Base-by-base conservation (phyloP, 1,140 invertebrate genomes). In the Drosophila varians region DNA sequence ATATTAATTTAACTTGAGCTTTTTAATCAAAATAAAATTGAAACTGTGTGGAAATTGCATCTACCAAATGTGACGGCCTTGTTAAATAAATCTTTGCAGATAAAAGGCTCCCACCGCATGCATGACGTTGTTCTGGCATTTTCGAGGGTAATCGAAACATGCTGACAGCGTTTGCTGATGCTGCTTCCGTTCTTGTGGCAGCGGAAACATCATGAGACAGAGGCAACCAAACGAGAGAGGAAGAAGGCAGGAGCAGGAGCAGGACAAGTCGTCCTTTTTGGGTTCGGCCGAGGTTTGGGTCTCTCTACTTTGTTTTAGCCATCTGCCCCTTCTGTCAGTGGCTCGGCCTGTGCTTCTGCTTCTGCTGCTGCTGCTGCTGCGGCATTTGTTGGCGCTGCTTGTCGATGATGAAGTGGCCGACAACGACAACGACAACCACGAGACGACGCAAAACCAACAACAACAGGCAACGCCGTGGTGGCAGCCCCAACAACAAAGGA, bases 371-470 rank as follows among this genome's bases (percentile, higher is more conserved):
- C 6, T 31, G 42, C 18, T 46, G 40, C 8, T 26, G n/a, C 14
- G 45, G 25, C 11, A 23, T 25, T 36, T 49, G 46, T 23, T 56
- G 62, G 25, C 46, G 66, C 73, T 71, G 79, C 79, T 83, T 77
- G 78, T 83, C 78, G 78, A 83, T 83, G 79, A 83, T 83, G 74
- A 84, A 84, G 79, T 78, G 65, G 47, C 72, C 75, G 78, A 74
- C 66, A 74, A 79, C 69, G 78, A 74, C 66, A 74, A 79, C 69
- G 69, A 47, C 57, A 62, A 64, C 56, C 51, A 75, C 56, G 73
- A 61, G 62, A 66, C 62, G 62, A 66, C 60, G 60, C 53, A 51
- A 45, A 31, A 48, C 12, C 42, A 54, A 21, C 46, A 58, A 45
- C 34, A 60, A 26, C 66, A 14, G 42, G 26, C 53, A 54, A 34